Evolutionary conservation across 2,797 vertebrate genomes (phyloP), one percentile per base, ranked within the genome.

Genomic region (Gymnoscopelus braueri): DNA sequence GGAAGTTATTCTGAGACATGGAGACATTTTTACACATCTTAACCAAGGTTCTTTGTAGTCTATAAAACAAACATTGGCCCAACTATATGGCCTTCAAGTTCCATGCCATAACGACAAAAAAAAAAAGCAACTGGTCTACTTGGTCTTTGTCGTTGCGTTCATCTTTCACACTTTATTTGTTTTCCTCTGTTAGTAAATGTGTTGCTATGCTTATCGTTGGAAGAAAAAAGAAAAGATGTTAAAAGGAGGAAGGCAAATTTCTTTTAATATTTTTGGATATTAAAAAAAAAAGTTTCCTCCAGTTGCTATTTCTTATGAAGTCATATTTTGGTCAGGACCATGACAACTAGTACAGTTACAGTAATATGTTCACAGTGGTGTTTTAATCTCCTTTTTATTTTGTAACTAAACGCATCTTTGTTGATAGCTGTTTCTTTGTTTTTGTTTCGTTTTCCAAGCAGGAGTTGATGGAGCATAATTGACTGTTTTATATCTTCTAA

Each of bases 401-500:
- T 86, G 69, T 86, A 84, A 86, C 51, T 35, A 77, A 80, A 78
- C 58, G 80, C 15, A 71, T 67, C 71, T 67, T 80, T 88, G 86
- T 90, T 85, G 60, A 89, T 83, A 82, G 77, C 67, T 82, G 72
- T 87, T 74, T 67, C 74, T 79, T 35, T 54, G 19, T 60, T 61
- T 48, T 65, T 61, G 55, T 75, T 63, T 58, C 69, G 68, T 83
- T 77, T 63, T 63, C 26, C 44, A 74, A 79, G 68, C 72, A 68
- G 75, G 72, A 78, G 70, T 85, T 74, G 76, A 84, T 82, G 80
- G 81, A 87, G 86, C 72, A 82, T 74, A 87, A 81, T 87, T 85
- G 83, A 87, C 74, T 75, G 89, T 93, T 92, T 91, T 93, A 81
- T 89, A 89, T 89, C 81, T 91, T 90, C 81, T 88, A 87, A 79